Evolutionary conservation across 2,888 invertebrate species (phyloP).

Genomic region (Biston betularia): DNA sequence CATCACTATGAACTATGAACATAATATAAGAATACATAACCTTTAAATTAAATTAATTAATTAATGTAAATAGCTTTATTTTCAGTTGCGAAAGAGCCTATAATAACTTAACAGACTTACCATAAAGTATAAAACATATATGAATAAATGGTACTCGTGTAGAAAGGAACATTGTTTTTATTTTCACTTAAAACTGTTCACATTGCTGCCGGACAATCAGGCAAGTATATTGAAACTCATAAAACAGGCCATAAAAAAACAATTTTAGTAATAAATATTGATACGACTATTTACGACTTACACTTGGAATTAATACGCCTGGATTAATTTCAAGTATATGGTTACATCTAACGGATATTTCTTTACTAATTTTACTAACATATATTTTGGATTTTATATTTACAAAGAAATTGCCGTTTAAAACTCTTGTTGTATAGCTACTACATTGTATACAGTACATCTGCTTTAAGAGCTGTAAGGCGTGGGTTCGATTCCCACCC

Average conservation of each 20-base stretch:
- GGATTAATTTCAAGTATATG: background rate
- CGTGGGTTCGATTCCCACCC: too few species aligned
- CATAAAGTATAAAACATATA: conserved; percentile 15
- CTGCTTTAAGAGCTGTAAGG: too few species aligned
- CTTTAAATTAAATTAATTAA: too few species aligned
- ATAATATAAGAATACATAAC: too few species aligned
- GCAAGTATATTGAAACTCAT: conserved; percentile 14
- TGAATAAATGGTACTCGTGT: conserved; percentile 8
- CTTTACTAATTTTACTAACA: background rate
- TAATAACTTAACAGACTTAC: conserved; percentile 9
- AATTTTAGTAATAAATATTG: conserved; percentile 12
- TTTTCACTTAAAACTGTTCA: conserved; percentile 1
- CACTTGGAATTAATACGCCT: background rate
- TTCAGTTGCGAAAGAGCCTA: background rate
- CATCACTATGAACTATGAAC: too few species aligned
- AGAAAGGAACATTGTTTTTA: conserved; percentile 4
- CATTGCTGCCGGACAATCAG: conserved; percentile 9
- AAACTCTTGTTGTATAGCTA: too few species aligned
- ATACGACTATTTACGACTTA: background rate
- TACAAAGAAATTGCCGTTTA: background rate
- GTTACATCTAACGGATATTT: background rate
- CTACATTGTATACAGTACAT: too few species aligned
- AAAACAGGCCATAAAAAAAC: conserved; percentile 26
- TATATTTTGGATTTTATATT: background rate
- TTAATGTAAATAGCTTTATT: background rate